These are phyloP conservation scores for Drosophila pegasa DNA, from an alignment of 2,888 invertebrate species.

Conservation along the genomic window DNA sequence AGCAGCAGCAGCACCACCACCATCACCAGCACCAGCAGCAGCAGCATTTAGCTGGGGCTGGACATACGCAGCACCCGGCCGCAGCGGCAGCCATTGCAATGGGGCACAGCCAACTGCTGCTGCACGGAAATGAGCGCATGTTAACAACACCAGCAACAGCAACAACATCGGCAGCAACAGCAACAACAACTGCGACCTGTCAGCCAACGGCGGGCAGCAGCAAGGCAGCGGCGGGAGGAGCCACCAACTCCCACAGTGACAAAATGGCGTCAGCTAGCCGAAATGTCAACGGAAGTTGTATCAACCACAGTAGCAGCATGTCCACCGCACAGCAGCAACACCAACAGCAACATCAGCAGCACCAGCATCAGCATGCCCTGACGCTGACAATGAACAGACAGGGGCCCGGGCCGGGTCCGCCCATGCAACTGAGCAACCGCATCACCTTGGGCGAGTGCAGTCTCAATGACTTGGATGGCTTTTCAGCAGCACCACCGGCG, in stretches of 20 bases:
- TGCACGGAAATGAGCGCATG: slow-evolving; percentile 85
- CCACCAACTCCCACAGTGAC: slow-evolving; percentile 67
- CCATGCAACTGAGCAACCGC: slow-evolving; percentile 61
- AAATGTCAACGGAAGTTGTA: slow-evolving; percentile 78
- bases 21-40: slow-evolving; percentile 40
- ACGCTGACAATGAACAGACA: slow-evolving; percentile 44
- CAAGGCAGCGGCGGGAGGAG: slow-evolving; percentile 40
- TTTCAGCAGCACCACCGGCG: slow-evolving; percentile 47
- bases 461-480: slow-evolving; percentile 68
- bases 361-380: slow-evolving; percentile 32
- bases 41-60: slow-evolving; percentile 47
- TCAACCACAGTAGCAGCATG: slow-evolving; percentile 71
- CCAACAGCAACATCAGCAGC: slow-evolving; percentile 47
- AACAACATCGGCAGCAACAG: slow-evolving; percentile 71
- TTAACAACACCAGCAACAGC: slow-evolving; percentile 83
- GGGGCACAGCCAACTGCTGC: slow-evolving; percentile 79
- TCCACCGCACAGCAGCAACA: slow-evolving; percentile 47
- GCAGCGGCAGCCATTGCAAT: slow-evolving; percentile 50
- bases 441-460: slow-evolving; percentile 78
- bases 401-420: slow-evolving; percentile 55
- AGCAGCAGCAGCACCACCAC: slow-evolving; percentile 67
- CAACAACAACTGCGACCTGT: slow-evolving; percentile 55
- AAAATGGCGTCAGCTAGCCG: slow-evolving; percentile 75
- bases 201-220: slow-evolving; percentile 48
- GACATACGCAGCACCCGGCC: slow-evolving; percentile 46